Evolutionary conservation across 2,797 vertebrate species (phyloP), one percentile per base, ranked within the genome.

Genomic region (Pagetopsis macropterus): DNA sequence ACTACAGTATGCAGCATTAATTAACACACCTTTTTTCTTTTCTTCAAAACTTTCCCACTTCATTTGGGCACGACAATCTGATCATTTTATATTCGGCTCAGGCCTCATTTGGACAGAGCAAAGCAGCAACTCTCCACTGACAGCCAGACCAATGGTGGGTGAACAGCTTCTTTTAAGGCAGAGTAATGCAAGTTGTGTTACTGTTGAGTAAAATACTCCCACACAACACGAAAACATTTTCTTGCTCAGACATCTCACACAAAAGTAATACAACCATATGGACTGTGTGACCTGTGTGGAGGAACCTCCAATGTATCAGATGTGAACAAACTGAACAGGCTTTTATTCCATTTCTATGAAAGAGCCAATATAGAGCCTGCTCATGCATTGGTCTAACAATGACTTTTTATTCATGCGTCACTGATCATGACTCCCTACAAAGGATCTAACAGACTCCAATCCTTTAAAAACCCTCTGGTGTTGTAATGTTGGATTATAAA

Each of bases 201-300:
- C 55, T 8, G 46, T 41, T 74, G 55, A 82, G 56, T 73, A 72
- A 80, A 87, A 79, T 37, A 69, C 68, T 72, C 84, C 87, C 68
- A 85, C 86, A 58, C 56, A 65, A 58, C 55, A 68, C 46, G 48
- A 76, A 82, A 79, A 17, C 5, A 70, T 80, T 83, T 73, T 63
- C 70, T 44, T 68, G 37, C 73, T 77, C 66, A 75, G 65, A 81
- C 48, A 74, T 68, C 55, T 81, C 70, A 62, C 51, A 70, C 69
- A 60, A 67, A 79, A 65, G 51, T 19, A 75, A 86, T 61, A 80
- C 40, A 74, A 75, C 72, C 62, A 65, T 79, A 79, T 59, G 66
- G 54, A 23, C 58, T 50, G 31, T 16, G 49, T 64, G 65, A 61
- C 72, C 65, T 14, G 40, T 69, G 50, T 70, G 50, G 65, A 56